phyloP scores from a whole-genome alignment of 2,113 vertebrate species.

The Prinia subflava region DNA sequence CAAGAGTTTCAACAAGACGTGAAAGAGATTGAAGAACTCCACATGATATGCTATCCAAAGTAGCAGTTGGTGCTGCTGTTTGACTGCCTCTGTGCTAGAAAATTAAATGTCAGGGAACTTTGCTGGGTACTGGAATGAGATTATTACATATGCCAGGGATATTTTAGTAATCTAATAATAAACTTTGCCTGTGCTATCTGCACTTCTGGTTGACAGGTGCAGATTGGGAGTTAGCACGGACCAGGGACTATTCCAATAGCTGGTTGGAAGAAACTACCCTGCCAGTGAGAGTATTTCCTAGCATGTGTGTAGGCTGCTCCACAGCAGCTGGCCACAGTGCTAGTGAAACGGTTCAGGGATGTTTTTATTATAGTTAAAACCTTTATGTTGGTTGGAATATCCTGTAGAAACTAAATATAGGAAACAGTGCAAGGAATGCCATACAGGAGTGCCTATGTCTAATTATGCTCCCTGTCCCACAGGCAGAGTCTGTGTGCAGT shows the following conservation, averaged over 20 bases:
- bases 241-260: neutral
- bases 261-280: neutral
- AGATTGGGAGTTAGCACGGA: neutral
- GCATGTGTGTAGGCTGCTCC: accelerated
- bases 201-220: neutral
- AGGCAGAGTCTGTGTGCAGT: neutral
- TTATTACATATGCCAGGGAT: neutral
- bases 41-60: neutral
- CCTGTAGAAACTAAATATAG: neutral
- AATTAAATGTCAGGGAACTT: neutral
- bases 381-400: neutral
- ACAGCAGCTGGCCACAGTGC: neutral
- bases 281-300: neutral
- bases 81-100: neutral
- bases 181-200: neutral
- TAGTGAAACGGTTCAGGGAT: neutral
- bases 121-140: conserved; percentile 10
- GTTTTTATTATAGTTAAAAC: neutral
- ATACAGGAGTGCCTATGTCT: neutral
- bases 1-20: neutral
- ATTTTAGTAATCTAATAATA: neutral
- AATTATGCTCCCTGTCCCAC: neutral
- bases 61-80: neutral
- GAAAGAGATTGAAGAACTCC: neutral
- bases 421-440: neutral